phyloP scores from a whole-genome alignment of 2,797 vertebrate genomes.

The Acanthurus leucopareius region DNA sequence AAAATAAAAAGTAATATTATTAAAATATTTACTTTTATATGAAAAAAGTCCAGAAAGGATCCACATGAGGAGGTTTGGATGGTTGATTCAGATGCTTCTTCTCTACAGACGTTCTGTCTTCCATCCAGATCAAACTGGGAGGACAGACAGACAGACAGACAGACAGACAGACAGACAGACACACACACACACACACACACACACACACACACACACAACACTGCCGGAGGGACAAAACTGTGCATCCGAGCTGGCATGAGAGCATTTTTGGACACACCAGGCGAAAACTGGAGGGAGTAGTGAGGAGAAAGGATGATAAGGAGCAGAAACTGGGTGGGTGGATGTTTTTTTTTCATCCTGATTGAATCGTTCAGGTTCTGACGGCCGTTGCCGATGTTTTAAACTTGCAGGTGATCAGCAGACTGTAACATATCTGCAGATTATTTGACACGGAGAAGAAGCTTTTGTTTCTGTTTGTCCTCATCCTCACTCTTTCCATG shows the following conservation, averaged over 20 bases:
- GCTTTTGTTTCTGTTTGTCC: background rate
- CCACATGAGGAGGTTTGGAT: too few species aligned
- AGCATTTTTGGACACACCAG: background rate
- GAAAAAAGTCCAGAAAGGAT: too few species aligned
- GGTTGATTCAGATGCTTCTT: too few species aligned
- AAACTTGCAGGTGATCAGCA: background rate
- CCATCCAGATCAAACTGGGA: too few species aligned
- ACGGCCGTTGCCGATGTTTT: background rate
- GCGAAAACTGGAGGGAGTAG: background rate
- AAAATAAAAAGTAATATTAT: too few species aligned
- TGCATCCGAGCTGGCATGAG: conserved; percentile 2
- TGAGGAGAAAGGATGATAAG: background rate
- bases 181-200: too few species aligned
- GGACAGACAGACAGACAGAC: too few species aligned
- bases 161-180: too few species aligned
- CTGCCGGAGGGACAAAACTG: too few species aligned
- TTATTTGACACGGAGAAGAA: background rate
- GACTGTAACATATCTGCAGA: background rate
- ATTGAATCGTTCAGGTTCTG: background rate
- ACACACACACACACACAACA: too few species aligned
- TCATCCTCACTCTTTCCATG: background rate
- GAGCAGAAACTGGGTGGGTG: background rate
- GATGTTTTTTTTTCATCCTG: background rate
- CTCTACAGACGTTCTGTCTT: too few species aligned
- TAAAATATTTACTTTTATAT: too few species aligned